Conservation (phyloP, 2,113 vertebrate species). For the Blennius ocellaris region DNA sequence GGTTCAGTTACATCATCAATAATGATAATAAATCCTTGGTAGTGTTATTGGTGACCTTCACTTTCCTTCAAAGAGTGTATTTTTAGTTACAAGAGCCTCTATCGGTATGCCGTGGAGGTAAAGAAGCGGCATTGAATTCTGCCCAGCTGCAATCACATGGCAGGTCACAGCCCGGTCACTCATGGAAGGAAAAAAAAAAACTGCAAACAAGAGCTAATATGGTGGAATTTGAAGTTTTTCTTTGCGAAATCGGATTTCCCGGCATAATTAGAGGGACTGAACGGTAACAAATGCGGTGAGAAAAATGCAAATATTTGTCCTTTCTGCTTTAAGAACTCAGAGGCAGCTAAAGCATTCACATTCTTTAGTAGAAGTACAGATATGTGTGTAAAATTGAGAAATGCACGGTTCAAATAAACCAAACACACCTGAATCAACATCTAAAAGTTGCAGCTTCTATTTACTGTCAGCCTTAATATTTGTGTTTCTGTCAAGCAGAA, state of each 20-base stretch:
- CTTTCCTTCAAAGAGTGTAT: background rate
- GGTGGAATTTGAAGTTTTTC: constrained; percentile 11
- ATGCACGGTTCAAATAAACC: no score
- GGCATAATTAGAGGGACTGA: constrained; percentile 16
- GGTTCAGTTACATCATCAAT: background rate
- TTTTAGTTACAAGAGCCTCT: background rate
- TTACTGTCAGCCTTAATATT: no score
- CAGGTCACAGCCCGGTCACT: constrained; percentile 18
- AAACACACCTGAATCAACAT: no score
- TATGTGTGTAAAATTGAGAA: no score
- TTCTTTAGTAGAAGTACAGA: no score
- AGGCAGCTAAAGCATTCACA: background rate
- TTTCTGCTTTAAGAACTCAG: background rate
- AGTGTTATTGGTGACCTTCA: background rate
- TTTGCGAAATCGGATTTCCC: constrained; percentile 34
- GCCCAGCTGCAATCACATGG: constrained; percentile 26
- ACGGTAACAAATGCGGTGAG: constrained; percentile 2
- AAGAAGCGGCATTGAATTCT: background rate
- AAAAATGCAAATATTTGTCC: constrained; percentile 18
- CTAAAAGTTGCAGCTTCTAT: no score
- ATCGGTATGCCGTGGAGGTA: background rate
- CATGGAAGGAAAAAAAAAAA: background rate
- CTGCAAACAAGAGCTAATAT: constrained; percentile 12
- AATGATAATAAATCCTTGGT: background rate
- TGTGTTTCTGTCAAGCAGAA: no score